phyloP scores from a whole-genome alignment of 2,113 vertebrate genomes.

The Rutilus rutilus region DNA sequence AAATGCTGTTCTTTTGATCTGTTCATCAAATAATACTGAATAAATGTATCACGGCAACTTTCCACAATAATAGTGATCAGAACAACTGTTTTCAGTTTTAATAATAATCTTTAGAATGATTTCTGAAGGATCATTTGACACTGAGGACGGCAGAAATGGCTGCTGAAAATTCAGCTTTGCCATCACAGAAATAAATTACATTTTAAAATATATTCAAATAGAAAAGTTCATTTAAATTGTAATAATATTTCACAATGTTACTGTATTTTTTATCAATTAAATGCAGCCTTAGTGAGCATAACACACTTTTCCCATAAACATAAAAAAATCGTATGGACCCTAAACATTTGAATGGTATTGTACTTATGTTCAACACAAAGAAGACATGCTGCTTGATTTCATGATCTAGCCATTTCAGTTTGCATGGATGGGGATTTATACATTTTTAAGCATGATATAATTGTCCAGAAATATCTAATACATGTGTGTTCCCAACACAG shows the following conservation, averaged over 20 bases:
- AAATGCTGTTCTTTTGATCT: too few relatives aligned
- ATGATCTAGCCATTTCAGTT: neutral
- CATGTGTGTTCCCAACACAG: conserved; percentile 43
- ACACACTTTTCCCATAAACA: neutral
- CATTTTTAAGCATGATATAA: neutral
- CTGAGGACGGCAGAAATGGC: neutral
- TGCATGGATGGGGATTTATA: neutral
- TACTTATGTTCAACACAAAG: neutral
- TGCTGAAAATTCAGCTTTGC: neutral
- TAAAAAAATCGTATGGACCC: neutral
- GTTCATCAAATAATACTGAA: neutral
- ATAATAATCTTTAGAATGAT: neutral
- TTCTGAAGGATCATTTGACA: neutral
- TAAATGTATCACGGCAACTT: neutral
- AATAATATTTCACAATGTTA: neutral
- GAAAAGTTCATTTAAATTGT: neutral
- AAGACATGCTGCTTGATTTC: neutral
- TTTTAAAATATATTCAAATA: too few relatives aligned
- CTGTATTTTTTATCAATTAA: neutral
- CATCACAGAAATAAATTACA: too few relatives aligned
- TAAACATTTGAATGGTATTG: neutral
- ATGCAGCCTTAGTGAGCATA: neutral
- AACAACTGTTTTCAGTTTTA: neutral
- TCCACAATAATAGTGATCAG: neutral
- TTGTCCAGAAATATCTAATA: neutral